phyloP scores from a whole-genome alignment of 2,888 invertebrate species.

The Archips crataeganus region DNA sequence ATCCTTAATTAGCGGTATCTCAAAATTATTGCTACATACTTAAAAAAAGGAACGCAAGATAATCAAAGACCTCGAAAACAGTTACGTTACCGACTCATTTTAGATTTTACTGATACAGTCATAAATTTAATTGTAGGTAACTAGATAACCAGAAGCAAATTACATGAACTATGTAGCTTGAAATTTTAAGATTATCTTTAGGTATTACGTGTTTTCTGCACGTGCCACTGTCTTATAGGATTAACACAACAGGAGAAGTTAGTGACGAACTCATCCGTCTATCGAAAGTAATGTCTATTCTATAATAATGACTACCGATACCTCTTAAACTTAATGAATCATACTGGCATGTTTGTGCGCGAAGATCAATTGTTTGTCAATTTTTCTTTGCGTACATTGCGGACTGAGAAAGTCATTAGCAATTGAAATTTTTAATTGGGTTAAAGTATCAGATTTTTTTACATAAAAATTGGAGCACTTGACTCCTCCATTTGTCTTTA shows the following conservation, averaged over 20 bases:
- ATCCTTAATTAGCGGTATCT: conserved; percentile 30
- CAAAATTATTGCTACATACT: conserved; percentile 35
- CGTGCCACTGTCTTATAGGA: conserved; percentile 1
- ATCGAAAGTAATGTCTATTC: too few species aligned
- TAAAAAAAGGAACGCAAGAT: conserved; percentile 38
- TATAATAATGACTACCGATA: too few species aligned
- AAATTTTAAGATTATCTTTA: conserved; percentile 25
- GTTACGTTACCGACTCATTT: conserved; percentile 36
- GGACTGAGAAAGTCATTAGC: too few species aligned
- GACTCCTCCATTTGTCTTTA: not conserved
- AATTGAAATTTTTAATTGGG: too few species aligned
- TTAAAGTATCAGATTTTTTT: not conserved
- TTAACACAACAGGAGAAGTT: too few species aligned
- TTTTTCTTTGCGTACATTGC: too few species aligned
- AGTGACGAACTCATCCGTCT: too few species aligned
- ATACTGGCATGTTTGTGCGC: too few species aligned
- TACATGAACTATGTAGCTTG: conserved; percentile 23
- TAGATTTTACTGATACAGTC: conserved; percentile 40
- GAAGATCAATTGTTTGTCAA: too few species aligned
- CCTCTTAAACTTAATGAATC: too few species aligned
- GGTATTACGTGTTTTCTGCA: conserved; percentile 23
- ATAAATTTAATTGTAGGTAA: conserved; percentile 37
- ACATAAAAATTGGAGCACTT: not conserved
- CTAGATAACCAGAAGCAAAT: conserved; percentile 39
- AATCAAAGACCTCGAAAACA: conserved; percentile 30